Conservation (phyloP, 2,888 invertebrate species). For the Meiosimyza decipiens region DNA sequence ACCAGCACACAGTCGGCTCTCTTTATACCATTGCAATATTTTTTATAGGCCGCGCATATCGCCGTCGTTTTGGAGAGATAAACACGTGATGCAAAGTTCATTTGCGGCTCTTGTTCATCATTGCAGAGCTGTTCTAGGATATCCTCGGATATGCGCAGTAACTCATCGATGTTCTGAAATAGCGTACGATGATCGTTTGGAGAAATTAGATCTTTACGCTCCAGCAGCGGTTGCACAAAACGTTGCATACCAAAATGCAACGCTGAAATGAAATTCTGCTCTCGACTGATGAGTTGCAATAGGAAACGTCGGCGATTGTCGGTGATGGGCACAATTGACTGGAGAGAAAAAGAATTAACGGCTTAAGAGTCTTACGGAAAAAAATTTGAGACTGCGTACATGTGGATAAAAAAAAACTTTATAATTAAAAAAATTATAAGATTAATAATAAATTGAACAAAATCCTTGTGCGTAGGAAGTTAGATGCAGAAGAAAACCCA, state of each 20-base stretch:
- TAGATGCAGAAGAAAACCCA: too few relatives aligned
- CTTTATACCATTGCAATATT: slow-evolving; percentile 86
- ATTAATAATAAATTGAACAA: too few relatives aligned
- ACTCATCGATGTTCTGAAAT: slow-evolving; percentile 88
- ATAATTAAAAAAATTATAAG: too few relatives aligned
- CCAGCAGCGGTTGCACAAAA: slow-evolving; percentile 80
- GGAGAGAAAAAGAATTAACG: not conserved
- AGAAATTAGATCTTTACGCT: slow-evolving; percentile 80
- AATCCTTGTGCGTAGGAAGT: too few relatives aligned
- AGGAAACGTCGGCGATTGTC: slow-evolving; percentile 77
- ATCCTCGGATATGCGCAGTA: slow-evolving; percentile 80
- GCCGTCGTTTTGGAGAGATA: slow-evolving; percentile 80
- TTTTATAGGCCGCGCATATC: slow-evolving; percentile 81
- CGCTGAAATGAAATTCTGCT: slow-evolving; percentile 82
- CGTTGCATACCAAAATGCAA: slow-evolving; percentile 83
- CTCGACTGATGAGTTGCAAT: slow-evolving; percentile 79
- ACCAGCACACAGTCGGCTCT: slow-evolving; percentile 87
- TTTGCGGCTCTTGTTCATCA: slow-evolving; percentile 78
- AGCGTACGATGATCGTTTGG: slow-evolving; percentile 81
- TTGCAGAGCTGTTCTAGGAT: slow-evolving; percentile 79
- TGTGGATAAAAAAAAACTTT: not conserved
- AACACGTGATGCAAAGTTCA: slow-evolving; percentile 75
- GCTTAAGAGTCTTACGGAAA: too few relatives aligned
- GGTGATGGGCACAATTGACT: slow-evolving; percentile 66
- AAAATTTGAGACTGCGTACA: too few relatives aligned